phyloP scores from a whole-genome alignment of 92 coral and sea anemone genomes.

The Siderastrea radians region DNA sequence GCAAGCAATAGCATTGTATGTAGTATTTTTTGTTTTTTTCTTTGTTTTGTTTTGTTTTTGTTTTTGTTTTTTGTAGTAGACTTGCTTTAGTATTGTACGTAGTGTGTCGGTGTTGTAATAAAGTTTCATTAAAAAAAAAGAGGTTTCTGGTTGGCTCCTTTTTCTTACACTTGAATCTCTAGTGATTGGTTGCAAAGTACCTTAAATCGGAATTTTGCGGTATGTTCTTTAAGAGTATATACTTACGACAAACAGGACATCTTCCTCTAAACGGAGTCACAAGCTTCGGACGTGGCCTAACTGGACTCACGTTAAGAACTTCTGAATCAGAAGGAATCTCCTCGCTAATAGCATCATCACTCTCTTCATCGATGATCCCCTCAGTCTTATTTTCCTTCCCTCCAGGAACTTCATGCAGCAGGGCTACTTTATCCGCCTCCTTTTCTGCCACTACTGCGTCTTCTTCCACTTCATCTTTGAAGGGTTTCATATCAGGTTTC shows the following conservation, averaged over 20 bases:
- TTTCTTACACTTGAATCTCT: too few species aligned
- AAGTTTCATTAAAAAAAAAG: too few species aligned
- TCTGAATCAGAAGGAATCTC: constrained; percentile 23
- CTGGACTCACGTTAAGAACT: constrained; percentile 28
- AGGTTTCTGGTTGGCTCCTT: too few species aligned
- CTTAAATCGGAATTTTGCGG: background rate
- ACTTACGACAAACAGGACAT: constrained; percentile 61
- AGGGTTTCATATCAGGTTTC: constrained; percentile 27
- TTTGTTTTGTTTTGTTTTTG: too few species aligned
- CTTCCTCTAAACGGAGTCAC: constrained; percentile 51
- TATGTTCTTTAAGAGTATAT: background rate
- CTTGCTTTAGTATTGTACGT: too few species aligned
- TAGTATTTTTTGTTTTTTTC: too few species aligned
- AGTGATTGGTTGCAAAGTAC: too few species aligned
- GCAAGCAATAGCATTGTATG: too few species aligned
- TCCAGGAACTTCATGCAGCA: constrained; percentile 23
- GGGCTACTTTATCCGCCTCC: constrained; percentile 34
- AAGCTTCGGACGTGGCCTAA: constrained; percentile 20
- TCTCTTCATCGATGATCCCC: constrained; percentile 18
- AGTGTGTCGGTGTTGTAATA: too few species aligned
- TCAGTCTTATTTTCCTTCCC: constrained; percentile 14
- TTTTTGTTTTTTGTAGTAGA: too few species aligned
- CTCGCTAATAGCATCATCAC: constrained; percentile 19
- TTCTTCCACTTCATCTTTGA: constrained; percentile 45
- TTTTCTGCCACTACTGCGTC: constrained; percentile 55